Evolutionary conservation across 1,140 invertebrate genomes (phyloP).

Genomic region (Limonius californicus): DNA sequence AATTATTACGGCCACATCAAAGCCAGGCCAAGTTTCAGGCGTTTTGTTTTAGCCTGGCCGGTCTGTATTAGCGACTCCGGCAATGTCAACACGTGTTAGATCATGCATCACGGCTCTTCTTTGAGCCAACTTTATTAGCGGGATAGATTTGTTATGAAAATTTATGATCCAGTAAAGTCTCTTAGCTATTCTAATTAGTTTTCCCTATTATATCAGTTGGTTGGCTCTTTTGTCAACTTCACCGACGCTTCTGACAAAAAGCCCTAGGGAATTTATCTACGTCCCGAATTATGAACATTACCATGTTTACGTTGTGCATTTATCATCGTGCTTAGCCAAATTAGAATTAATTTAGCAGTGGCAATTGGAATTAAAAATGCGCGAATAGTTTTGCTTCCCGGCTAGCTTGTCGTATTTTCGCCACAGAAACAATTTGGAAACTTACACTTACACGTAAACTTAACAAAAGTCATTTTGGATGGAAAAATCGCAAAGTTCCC

Average conservation of each 20-base stretch:
- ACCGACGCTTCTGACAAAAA: background rate
- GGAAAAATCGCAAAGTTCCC: too few relatives aligned
- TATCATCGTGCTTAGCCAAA: background rate
- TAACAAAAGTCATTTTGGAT: too few relatives aligned
- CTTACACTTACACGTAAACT: too few relatives aligned
- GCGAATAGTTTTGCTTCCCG: too few relatives aligned
- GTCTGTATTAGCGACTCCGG: conserved; percentile 26
- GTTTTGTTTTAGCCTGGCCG: conserved; percentile 16
- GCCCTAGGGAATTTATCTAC: background rate
- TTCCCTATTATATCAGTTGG: conserved; percentile 19
- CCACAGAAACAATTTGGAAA: too few relatives aligned
- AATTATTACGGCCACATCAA: conserved; percentile 41
- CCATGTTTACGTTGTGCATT: background rate
- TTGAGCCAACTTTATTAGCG: conserved; percentile 31
- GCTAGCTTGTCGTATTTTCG: too few relatives aligned
- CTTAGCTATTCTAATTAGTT: conserved; percentile 36
- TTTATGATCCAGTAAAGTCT: conserved; percentile 39
- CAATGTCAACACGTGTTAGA: conserved; percentile 45
- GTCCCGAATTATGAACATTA: background rate
- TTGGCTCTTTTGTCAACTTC: conserved; percentile 1
- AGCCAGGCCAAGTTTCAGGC: conserved; percentile 21
- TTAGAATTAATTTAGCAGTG: too few relatives aligned
- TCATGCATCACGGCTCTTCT: conserved; percentile 39
- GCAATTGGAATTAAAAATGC: too few relatives aligned
- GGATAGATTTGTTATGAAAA: conserved; percentile 40